Percentiles rank a stretch among this genome's conserved stretches.
phyloP scores from a whole-genome alignment of 1,140 invertebrate genomes.

The Drosophila nikananu region DNA sequence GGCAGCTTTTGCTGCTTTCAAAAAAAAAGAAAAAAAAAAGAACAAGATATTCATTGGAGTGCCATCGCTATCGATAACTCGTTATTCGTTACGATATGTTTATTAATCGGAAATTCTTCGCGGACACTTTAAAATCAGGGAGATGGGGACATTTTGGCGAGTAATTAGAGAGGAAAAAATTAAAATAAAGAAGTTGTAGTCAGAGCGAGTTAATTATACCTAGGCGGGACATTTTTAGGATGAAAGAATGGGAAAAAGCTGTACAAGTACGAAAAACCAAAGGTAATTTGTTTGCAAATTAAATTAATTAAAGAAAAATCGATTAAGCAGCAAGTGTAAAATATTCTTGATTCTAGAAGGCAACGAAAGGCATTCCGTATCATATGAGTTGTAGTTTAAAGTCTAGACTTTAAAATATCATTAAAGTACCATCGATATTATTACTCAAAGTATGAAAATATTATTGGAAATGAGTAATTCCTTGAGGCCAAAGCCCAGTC shows the following conservation, averaged over 20 bases:
- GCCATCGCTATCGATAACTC: not conserved
- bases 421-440: not conserved
- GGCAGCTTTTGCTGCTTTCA: conserved; percentile 25
- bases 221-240: not conserved
- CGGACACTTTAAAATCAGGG: not conserved
- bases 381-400: not conserved
- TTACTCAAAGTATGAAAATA: not conserved
- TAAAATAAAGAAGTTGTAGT: not conserved
- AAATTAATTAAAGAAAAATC: too few species aligned
- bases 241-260: too few species aligned
- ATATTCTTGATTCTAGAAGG: not conserved
- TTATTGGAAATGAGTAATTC: too few species aligned
- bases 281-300: too few species aligned
- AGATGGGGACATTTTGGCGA: not conserved
- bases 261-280: too few species aligned
- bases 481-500: too few species aligned
- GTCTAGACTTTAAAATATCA: not conserved
- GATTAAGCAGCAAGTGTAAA: too few species aligned
- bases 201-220: too few species aligned
- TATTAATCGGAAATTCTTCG: not conserved
- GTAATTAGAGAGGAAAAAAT: not conserved
- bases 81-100: too few species aligned
- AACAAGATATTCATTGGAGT: not conserved
- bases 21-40: too few species aligned
- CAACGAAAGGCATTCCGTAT: not conserved